These are phyloP conservation scores for Chesias legatella DNA, from an alignment of 2,888 invertebrate genomes.

Conservation along the genomic window DNA sequence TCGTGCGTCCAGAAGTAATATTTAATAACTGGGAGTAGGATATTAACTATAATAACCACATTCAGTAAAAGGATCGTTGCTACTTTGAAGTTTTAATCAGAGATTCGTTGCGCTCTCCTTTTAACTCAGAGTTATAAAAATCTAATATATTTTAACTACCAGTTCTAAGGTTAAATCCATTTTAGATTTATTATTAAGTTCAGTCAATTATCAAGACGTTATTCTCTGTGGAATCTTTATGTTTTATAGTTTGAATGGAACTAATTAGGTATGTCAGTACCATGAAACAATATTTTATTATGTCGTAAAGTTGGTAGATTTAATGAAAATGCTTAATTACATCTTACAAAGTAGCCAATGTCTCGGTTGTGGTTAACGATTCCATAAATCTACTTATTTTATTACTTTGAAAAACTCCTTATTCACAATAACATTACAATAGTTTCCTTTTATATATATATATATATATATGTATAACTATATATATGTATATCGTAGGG, in stretches of 20 bases:
- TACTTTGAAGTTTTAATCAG: slow-evolving; percentile 61
- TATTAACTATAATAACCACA: slow-evolving; percentile 44
- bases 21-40: slow-evolving; percentile 43
- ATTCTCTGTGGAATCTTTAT: slow-evolving; percentile 5
- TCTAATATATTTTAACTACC: slow-evolving; percentile 36
- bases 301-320: slow-evolving; percentile 17
- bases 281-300: slow-evolving; percentile 17
- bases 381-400: background rate
- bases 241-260: slow-evolving; percentile 5
- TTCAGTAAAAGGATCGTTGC: slow-evolving; percentile 44
- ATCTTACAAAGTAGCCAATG: slow-evolving; percentile 1
- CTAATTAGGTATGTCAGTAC: slow-evolving; percentile 9
- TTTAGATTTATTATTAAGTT: slow-evolving; percentile 13
- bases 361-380: background rate
- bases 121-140: slow-evolving; percentile 35
- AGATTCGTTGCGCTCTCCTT: slow-evolving; percentile 59
- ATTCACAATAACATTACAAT: too few relatives aligned
- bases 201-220: slow-evolving; percentile 13
- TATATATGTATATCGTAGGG: too few relatives aligned
- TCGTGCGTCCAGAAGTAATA: slow-evolving; percentile 48
- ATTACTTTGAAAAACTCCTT: too few relatives aligned
- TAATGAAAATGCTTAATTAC: too few relatives aligned
- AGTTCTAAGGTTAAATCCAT: slow-evolving; percentile 16
- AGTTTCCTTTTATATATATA: too few relatives aligned
- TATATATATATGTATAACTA: too few relatives aligned